phyloP scores from a whole-genome alignment of 1,140 invertebrate species.

The Drosophila lowei region DNA sequence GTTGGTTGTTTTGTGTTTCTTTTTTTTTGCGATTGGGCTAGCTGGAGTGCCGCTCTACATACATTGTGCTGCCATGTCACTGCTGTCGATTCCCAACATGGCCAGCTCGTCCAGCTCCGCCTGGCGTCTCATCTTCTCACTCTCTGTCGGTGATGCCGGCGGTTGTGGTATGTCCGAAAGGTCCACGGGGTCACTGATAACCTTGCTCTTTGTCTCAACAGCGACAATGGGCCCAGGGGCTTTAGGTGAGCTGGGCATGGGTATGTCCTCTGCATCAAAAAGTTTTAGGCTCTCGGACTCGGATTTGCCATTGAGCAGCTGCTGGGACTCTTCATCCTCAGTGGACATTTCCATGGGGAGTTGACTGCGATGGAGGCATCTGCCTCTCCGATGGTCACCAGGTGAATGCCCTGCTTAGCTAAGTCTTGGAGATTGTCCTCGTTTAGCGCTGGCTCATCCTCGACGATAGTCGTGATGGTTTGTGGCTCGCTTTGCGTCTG shows the following conservation, averaged over 20 bases:
- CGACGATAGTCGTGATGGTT: conserved; percentile 69
- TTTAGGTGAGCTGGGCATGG: conserved; percentile 56
- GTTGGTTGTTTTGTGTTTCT: not conserved
- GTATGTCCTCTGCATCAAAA: conserved; percentile 53
- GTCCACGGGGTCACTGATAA: conserved; percentile 26
- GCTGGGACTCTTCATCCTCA: conserved; percentile 19
- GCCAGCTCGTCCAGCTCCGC: conserved; percentile 87
- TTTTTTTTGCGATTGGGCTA: no score
- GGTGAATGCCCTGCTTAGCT: conserved; percentile 74
- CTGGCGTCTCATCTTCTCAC: conserved; percentile 80
- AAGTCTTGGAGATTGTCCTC: conserved; percentile 70
- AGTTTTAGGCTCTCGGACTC: conserved; percentile 22
- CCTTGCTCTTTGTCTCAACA: conserved; percentile 16
- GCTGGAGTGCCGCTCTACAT: conserved; percentile 54
- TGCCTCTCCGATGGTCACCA: conserved; percentile 68
- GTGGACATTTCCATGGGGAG: conserved; percentile 29
- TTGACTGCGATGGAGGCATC: conserved; percentile 10
- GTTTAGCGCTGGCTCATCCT: conserved; percentile 61
- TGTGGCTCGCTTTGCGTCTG: conserved; percentile 32
- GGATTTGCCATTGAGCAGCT: conserved; percentile 45
- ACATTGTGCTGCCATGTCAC: conserved; percentile 87
- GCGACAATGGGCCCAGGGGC: not conserved
- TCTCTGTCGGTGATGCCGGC: conserved; percentile 62
- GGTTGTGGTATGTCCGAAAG: conserved; percentile 70
- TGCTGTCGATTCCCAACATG: conserved; percentile 88